Evolutionary conservation across 2,113 vertebrate genomes (phyloP).

Genomic region (Lethenteron reissneri): DNA sequence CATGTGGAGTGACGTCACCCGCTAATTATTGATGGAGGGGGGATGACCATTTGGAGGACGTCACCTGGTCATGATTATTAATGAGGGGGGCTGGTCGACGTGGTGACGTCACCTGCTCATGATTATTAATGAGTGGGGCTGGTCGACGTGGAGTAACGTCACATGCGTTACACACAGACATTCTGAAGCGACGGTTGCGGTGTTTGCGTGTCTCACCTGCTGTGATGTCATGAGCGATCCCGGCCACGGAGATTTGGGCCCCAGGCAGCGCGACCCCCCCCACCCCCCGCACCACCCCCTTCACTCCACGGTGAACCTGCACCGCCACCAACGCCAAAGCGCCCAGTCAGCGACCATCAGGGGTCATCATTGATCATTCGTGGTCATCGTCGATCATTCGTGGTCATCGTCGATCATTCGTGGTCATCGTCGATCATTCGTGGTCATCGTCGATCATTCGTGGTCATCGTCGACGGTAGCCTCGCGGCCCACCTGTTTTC

Average conservation of each 20-base stretch:
- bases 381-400: neutral
- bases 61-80: too few species aligned
- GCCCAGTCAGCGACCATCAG: neutral
- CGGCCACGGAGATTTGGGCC: constrained; percentile 54
- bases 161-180: too few species aligned
- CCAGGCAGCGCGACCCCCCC: constrained; percentile 51
- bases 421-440: neutral
- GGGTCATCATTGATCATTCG: neutral
- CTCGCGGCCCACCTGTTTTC: neutral
- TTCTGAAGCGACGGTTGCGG: too few species aligned
- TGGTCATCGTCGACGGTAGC: neutral
- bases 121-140: too few species aligned
- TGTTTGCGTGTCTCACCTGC: constrained; percentile 25
- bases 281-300: constrained; percentile 63
- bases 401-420: neutral
- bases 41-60: too few species aligned
- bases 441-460: neutral
- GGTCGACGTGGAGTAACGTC: too few species aligned
- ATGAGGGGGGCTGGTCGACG: too few species aligned
- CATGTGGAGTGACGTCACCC: too few species aligned
- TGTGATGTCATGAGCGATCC: constrained; percentile 65
- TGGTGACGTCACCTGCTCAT: too few species aligned
- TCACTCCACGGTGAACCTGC: constrained; percentile 84
- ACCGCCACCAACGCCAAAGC: constrained; percentile 7
- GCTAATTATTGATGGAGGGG: too few species aligned